Conservation (phyloP, 2,797 vertebrate species). For the Picus viridis region DNA sequence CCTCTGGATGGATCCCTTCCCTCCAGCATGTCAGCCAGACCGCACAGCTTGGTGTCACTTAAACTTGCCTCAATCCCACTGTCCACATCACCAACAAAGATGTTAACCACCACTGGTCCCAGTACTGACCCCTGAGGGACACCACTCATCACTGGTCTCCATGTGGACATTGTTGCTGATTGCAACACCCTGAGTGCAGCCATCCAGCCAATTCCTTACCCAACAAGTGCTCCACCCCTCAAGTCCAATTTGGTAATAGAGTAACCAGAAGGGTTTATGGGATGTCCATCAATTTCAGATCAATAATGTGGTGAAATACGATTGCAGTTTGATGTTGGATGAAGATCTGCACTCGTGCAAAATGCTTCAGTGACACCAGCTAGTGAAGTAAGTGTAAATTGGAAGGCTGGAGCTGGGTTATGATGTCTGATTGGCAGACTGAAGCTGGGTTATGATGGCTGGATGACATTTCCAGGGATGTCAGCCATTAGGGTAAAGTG, state of each 20-base stretch:
- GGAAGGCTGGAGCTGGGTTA: fast-evolving
- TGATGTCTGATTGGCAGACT: neutral
- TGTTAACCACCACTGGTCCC: too few relatives aligned
- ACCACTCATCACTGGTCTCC: too few relatives aligned
- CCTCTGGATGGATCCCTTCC: too few relatives aligned
- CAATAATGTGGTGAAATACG: neutral
- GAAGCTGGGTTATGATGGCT: fast-evolving
- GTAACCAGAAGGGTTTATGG: neutral
- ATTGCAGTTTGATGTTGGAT: neutral
- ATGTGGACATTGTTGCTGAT: too few relatives aligned
- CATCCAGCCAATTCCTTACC: too few relatives aligned
- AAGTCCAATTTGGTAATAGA: neutral
- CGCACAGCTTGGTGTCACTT: too few relatives aligned
- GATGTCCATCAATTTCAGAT: neutral
- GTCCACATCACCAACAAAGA: too few relatives aligned
- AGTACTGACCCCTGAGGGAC: too few relatives aligned
- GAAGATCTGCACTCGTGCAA: neutral
- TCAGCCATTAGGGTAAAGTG: neutral
- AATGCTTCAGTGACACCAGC: neutral
- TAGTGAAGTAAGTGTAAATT: neutral
- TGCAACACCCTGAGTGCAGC: too few relatives aligned
- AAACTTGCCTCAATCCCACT: too few relatives aligned
- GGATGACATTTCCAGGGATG: neutral
- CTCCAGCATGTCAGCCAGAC: too few relatives aligned
- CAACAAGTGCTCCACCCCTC: too few relatives aligned